A percentile compares a stretch with the other conserved stretches of the same genome.
Evolutionary conservation across 2,113 vertebrate species (phyloP).

Genomic region (Garra rufa): DNA sequence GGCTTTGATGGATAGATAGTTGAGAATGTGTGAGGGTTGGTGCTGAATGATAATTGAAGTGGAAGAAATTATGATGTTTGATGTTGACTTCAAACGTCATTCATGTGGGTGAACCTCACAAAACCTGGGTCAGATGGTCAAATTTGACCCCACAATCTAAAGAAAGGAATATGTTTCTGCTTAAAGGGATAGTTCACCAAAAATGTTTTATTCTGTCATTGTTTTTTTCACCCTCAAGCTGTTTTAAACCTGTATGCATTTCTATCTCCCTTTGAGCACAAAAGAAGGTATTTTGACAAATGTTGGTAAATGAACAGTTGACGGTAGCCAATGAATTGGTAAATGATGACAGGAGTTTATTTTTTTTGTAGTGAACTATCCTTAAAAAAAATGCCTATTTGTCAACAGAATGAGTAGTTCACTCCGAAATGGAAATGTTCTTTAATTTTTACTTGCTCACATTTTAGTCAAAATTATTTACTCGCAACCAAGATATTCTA

Average conservation of each 20-base stretch:
- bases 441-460: background rate
- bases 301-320: too few species aligned
- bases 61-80: background rate
- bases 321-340: too few species aligned
- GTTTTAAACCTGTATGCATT: too few species aligned
- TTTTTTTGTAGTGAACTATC: too few species aligned
- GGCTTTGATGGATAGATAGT: background rate
- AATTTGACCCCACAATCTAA: background rate
- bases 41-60: background rate
- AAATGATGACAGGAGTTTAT: too few species aligned
- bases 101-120: background rate
- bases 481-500: background rate
- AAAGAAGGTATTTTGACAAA: too few species aligned
- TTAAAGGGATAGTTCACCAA: background rate
- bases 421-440: background rate
- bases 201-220: too few species aligned
- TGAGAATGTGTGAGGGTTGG: background rate
- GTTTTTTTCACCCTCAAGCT: too few species aligned
- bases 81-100: background rate
- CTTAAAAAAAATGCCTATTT: background rate
- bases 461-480: background rate
- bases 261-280: too few species aligned
- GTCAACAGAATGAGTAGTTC: background rate
- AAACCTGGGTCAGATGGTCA: background rate
- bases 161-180: background rate